Conservation (phyloP, 2,888 invertebrate genomes). For the Megalurothrips usitatus region DNA sequence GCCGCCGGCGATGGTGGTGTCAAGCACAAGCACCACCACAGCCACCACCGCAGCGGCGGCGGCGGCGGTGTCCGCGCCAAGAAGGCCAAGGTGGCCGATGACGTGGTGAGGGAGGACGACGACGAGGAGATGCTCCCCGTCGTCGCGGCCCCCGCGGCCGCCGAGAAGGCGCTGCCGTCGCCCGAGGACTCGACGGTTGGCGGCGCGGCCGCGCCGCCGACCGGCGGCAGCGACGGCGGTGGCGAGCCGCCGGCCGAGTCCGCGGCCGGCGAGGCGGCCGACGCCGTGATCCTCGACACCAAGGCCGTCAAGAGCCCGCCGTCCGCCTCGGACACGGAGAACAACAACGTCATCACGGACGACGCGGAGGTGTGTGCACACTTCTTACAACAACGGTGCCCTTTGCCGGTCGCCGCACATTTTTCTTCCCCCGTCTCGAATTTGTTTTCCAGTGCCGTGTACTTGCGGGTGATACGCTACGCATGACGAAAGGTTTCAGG, state of each 20-base stretch:
- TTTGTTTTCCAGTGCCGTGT: no score
- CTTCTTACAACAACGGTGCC: no score
- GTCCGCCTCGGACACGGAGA: constrained; percentile 13
- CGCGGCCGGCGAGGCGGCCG: neutral
- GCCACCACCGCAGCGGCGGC: neutral
- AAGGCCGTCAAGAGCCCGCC: constrained; percentile 8
- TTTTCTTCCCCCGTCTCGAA: neutral
- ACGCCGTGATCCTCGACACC: neutral
- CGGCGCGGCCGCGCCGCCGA: no score
- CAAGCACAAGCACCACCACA: neutral
- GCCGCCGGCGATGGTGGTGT: neutral
- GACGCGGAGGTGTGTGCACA: constrained; percentile 12
- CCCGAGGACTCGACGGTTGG: neutral
- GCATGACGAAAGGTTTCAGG: no score
- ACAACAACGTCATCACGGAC: constrained; percentile 7
- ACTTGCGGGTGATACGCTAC: no score
- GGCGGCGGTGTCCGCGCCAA: neutral
- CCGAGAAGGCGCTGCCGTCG: neutral
- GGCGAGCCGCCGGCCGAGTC: neutral
- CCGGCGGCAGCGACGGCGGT: neutral
- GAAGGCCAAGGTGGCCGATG: constrained; percentile 8
- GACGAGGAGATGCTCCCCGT: constrained; percentile 8
- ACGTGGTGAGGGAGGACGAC: constrained; percentile 5
- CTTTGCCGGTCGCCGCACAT: neutral
- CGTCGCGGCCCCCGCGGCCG: constrained; percentile 13